Evolutionary conservation across 2,888 invertebrate genomes (phyloP).

Genomic region (Drosophila picticornis): DNA sequence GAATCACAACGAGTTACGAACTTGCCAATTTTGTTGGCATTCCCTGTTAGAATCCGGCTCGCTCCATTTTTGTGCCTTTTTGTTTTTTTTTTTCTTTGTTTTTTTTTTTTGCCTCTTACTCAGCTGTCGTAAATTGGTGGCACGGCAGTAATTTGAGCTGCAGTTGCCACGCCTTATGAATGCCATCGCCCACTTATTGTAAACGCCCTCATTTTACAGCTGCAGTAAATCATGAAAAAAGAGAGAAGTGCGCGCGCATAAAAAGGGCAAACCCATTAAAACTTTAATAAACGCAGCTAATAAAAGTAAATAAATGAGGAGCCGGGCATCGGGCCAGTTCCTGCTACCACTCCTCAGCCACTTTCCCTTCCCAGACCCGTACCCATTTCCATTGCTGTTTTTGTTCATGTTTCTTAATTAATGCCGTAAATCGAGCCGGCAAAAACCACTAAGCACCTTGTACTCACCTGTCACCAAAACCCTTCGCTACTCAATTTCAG

Average conservation of each 20-base stretch:
- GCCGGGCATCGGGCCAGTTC: slow-evolving; percentile 15
- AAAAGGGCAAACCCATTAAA: slow-evolving; percentile 69
- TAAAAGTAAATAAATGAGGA: slow-evolving; percentile 72
- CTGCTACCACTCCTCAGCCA: not conserved
- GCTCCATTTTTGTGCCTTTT: slow-evolving; percentile 18
- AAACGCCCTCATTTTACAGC: slow-evolving; percentile 64
- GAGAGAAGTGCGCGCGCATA: slow-evolving; percentile 43
- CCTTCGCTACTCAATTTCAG: slow-evolving; percentile 74
- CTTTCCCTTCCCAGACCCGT: not conserved
- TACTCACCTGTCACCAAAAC: slow-evolving; percentile 48
- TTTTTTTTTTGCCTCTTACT: slow-evolving; percentile 16
- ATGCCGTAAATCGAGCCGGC: slow-evolving; percentile 49
- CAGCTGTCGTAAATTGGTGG: slow-evolving; percentile 66
- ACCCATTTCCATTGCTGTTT: slow-evolving; percentile 7
- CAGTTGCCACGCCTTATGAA: slow-evolving; percentile 37
- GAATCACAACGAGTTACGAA: slow-evolving; percentile 76
- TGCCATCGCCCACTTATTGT: slow-evolving; percentile 41
- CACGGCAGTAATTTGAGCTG: slow-evolving; percentile 58
- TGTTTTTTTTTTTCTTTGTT: slow-evolving; percentile 6
- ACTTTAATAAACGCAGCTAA: slow-evolving; percentile 69
- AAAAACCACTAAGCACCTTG: slow-evolving; percentile 37
- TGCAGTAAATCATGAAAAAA: slow-evolving; percentile 69
- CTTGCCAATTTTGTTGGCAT: slow-evolving; percentile 64
- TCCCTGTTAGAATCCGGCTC: slow-evolving; percentile 27
- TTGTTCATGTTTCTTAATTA: slow-evolving; percentile 47